Percentiles rank a stretch among this genome's conserved stretches.
Evolutionary conservation across 1,140 invertebrate species (phyloP).

Genomic region (Dendroctonus ponderosae): DNA sequence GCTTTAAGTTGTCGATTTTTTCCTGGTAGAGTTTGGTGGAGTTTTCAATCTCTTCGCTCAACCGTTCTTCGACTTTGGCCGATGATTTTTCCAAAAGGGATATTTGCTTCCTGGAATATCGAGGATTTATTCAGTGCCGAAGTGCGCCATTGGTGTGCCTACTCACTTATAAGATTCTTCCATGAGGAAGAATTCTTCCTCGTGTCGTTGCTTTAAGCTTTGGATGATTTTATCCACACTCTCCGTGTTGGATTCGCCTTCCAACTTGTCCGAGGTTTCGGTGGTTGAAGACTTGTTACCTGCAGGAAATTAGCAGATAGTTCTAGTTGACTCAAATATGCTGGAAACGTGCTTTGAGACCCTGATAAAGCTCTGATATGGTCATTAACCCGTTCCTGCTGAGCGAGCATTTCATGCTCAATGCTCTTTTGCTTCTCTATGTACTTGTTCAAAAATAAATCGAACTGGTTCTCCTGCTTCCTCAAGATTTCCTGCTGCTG

Average conservation of each 20-base stretch:
- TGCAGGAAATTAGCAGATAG: neutral
- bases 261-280: neutral
- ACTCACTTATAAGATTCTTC: constrained; percentile 54
- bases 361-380: constrained; percentile 51
- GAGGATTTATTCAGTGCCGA: neutral
- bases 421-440: constrained; percentile 54
- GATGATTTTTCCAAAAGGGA: constrained; percentile 51
- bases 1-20: constrained; percentile 45
- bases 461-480: constrained; percentile 54
- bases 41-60: constrained; percentile 50
- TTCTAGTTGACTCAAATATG: neutral
- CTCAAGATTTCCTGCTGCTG: constrained; percentile 52
- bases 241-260: constrained; percentile 17
- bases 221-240: constrained; percentile 48
- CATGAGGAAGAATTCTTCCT: constrained; percentile 55
- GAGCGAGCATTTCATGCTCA: constrained; percentile 53
- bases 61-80: constrained; percentile 50
- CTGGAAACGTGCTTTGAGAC: constrained; percentile 3
- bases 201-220: constrained; percentile 51
- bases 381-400: constrained; percentile 56
- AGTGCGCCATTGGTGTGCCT: constrained; percentile 17
- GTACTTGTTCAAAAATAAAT: constrained; percentile 52
- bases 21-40: constrained; percentile 45
- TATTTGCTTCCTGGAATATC: constrained; percentile 52
- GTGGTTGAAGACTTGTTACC: neutral